These are phyloP conservation scores for Cephus cinctus DNA, from an alignment of 1,140 invertebrate species.

Conservation along the genomic window DNA sequence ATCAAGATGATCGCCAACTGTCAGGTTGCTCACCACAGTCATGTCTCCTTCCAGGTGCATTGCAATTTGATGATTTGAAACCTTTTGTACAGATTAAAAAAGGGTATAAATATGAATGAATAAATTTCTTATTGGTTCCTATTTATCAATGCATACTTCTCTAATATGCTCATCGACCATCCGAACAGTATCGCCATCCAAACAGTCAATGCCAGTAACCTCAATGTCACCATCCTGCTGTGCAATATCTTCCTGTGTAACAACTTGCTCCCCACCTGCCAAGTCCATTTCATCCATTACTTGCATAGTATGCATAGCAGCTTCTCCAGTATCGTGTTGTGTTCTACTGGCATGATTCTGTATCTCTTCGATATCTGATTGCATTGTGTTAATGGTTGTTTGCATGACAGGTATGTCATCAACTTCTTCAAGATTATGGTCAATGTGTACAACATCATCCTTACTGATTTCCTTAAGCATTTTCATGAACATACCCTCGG, in stretches of 20 bases:
- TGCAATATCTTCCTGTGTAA: conserved; percentile 44
- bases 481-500: conserved; percentile 58
- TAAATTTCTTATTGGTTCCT: neutral
- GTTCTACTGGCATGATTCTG: conserved; percentile 15
- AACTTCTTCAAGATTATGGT: conserved; percentile 30
- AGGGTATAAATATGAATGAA: conserved; percentile 2
- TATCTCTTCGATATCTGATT: conserved; percentile 32
- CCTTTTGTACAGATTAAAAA: conserved; percentile 23
- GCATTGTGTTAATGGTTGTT: conserved; percentile 30
- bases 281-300: conserved; percentile 49
- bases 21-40: conserved; percentile 49
- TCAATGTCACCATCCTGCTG: conserved; percentile 42
- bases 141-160: conserved; percentile 28
- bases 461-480: conserved; percentile 54
- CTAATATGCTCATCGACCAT: conserved; percentile 48
- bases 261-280: conserved; percentile 42
- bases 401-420: conserved; percentile 26
- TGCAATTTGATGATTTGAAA: conserved; percentile 49
- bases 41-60: conserved; percentile 49
- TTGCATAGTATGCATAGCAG: conserved; percentile 39
- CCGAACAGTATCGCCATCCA: conserved; percentile 47
- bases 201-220: conserved; percentile 44
- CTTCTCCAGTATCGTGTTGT: conserved; percentile 22
- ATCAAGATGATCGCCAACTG: conserved; percentile 39
- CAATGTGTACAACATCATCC: conserved; percentile 35